Evolutionary conservation across 2,113 vertebrate genomes (phyloP).

Genomic region (Colaptes auratus): DNA sequence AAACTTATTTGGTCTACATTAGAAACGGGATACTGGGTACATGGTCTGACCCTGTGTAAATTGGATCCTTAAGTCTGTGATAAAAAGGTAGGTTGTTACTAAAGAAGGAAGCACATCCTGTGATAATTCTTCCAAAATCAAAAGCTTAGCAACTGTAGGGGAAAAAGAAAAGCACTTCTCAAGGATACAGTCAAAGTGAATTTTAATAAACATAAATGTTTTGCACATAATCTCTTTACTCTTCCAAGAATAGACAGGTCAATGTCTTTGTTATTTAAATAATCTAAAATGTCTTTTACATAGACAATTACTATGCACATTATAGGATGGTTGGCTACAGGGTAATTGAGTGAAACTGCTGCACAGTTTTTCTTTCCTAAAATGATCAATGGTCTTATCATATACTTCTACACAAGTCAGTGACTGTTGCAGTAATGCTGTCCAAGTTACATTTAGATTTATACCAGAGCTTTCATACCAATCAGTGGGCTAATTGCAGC

Average conservation of each 20-base stretch:
- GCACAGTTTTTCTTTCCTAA: neutral
- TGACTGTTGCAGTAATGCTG: neutral
- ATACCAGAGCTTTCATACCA: neutral
- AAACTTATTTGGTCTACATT: neutral
- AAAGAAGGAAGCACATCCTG: neutral
- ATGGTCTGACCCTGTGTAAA: neutral
- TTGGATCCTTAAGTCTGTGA: neutral
- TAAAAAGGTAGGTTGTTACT: neutral
- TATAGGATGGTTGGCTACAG: neutral
- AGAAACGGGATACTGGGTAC: neutral
- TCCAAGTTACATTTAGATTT: neutral
- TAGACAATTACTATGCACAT: neutral
- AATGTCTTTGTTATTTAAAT: neutral
- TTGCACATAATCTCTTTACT: neutral
- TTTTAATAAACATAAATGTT: neutral
- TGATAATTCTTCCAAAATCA: neutral
- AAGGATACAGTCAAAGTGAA: neutral
- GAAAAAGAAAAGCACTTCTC: neutral
- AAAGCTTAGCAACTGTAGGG: neutral
- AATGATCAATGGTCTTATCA: neutral
- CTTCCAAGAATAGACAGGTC: neutral
- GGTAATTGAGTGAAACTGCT: neutral
- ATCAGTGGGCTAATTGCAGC: neutral
- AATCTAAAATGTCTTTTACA: neutral
- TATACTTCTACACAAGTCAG: neutral